Base-by-base conservation (phyloP, 2,888 invertebrate species). In the Perizoma flavofasciatum region DNA sequence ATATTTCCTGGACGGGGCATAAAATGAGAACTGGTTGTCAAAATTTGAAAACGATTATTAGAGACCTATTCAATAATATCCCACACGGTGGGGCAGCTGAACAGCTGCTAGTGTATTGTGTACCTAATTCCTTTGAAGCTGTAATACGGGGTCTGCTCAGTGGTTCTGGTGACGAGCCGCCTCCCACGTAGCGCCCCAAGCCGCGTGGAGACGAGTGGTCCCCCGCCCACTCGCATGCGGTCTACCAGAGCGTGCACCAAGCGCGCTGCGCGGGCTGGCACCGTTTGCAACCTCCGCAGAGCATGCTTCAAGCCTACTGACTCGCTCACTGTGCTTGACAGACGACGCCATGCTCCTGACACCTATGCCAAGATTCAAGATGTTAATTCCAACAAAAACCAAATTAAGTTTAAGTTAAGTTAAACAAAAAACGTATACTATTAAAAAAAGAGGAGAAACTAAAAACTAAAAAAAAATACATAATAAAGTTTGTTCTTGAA, bases 101-200 rank as follows among this genome's bases (percentile, higher is more conserved):
- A 22, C 22, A 22, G 22, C 22, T 22, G 22, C 22, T 22, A 22
- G 22, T 22, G 22, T 37, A 7, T 37, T 37, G 1, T 37, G 4
- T 73, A 92, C 92, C 92, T 85, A 40, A 92, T 89, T 33, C 92
- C 92, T 68, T 91, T 92, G 68, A 92, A 92, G 66, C 92, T 91
- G 71, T 90, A 92, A 63, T 91, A 92, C 0, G 88, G 83, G 1
- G 81, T 86, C 67, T 88, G 89, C 6, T 81, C 81, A 5, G 76
- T 75, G 1, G 92, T 92, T 63, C 92, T 79, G 0, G 92, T 85
- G 7, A 86, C 72, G 0, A 92, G 82, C 44, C 86, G 75, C n/a
- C 92, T 78, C 0, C 92, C 92, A 4, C 92, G 82, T 55, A 92
- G 73, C 5, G 85, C 75, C 6, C 92, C 92, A 1, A 88, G 74